Conservation (phyloP, 2,888 invertebrate species). For the Drosophila paramelanica region DNA sequence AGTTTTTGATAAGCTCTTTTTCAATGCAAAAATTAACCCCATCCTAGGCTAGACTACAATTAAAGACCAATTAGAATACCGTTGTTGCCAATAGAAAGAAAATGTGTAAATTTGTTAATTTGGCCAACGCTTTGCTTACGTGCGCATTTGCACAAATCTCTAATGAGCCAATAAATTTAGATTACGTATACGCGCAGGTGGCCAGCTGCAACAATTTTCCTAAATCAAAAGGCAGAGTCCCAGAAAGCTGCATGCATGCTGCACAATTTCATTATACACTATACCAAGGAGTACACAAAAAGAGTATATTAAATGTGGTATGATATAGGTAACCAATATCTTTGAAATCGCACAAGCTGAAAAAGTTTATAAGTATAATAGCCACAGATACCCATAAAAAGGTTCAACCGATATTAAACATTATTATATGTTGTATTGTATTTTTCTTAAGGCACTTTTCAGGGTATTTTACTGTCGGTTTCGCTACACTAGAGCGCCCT, state of each 20-base stretch:
- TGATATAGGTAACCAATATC: too few species aligned
- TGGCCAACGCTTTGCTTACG: conserved; percentile 29
- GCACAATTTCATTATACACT: conserved; percentile 16
- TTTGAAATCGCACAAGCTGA: too few species aligned
- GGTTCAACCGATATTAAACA: too few species aligned
- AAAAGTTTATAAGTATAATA: too few species aligned
- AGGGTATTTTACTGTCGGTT: not conserved
- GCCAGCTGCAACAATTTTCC: conserved; percentile 67
- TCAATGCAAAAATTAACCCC: too few species aligned
- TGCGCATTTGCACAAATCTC: conserved; percentile 51
- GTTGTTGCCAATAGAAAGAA: conserved; percentile 5
- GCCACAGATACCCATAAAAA: too few species aligned
- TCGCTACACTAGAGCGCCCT: not conserved
- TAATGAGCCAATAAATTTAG: conserved; percentile 76
- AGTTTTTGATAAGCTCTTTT: conserved; percentile 32
- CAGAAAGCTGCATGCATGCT: conserved; percentile 12
- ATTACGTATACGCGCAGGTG: conserved; percentile 82
- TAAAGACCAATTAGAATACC: conserved; percentile 62
- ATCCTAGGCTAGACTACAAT: conserved; percentile 28
- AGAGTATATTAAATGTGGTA: not conserved
- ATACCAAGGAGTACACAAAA: too few species aligned
- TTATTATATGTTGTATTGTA: too few species aligned
- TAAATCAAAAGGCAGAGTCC: conserved; percentile 64
- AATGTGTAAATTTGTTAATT: not conserved
- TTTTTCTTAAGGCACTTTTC: not conserved